These are phyloP conservation scores for Naja naja DNA, from an alignment of 2,113 vertebrate genomes.

Conservation along the genomic window DNA sequence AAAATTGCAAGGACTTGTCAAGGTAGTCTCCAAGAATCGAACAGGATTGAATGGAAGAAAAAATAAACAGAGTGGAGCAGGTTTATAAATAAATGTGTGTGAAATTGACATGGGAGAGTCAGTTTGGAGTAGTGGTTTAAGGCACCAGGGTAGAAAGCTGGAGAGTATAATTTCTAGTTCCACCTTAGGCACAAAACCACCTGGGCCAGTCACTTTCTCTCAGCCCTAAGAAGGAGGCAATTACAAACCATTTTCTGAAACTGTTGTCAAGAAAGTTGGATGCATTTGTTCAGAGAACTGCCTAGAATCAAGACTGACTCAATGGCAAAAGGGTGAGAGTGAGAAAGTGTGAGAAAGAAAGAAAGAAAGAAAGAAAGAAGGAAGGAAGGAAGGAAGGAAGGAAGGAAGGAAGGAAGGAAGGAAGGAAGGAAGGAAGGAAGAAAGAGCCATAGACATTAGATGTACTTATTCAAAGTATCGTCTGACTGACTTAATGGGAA, in stretches of 20 bases:
- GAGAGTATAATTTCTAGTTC: background rate
- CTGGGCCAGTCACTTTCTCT: background rate
- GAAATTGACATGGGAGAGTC: background rate
- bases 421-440: too few relatives aligned
- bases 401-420: too few relatives aligned
- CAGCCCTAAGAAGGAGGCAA: background rate
- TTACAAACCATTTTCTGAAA: background rate
- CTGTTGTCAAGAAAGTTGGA: background rate
- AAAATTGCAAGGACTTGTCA: background rate
- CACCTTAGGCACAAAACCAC: background rate
- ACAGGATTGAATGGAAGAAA: background rate
- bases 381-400: too few relatives aligned
- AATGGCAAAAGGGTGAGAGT: background rate
- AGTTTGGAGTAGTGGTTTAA: background rate
- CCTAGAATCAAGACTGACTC: background rate
- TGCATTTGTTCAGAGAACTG: background rate
- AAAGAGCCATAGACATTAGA: too few relatives aligned
- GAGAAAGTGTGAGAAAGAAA: too few relatives aligned
- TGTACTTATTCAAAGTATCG: too few relatives aligned
- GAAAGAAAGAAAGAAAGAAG: too few relatives aligned
- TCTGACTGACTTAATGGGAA: too few relatives aligned
- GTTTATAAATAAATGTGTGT: background rate
- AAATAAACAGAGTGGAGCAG: background rate
- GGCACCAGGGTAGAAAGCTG: background rate
- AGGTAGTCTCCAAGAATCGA: background rate